Evolutionary conservation across 2,797 vertebrate genomes (phyloP).

Genomic region (Enteromius trimaculatus): DNA sequence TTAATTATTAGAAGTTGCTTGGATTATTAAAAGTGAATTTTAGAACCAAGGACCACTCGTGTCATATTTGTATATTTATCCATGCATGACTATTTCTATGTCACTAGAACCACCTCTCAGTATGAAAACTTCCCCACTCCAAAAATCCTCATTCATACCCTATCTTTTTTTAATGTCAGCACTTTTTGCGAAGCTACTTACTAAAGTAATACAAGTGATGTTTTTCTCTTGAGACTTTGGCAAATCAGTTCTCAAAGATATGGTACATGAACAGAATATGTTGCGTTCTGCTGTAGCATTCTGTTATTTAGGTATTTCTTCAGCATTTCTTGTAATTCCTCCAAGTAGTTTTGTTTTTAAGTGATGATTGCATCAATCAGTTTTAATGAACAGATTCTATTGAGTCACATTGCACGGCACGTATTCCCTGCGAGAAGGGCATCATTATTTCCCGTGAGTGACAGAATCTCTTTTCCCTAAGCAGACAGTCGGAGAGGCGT

Average conservation of each 20-base stretch:
- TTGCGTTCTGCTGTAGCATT: not conserved
- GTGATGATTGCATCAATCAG: slow-evolving; percentile 8
- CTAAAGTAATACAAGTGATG: not conserved
- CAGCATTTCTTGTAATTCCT: not conserved
- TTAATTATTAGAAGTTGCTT: not conserved
- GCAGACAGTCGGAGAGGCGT: slow-evolving; percentile 35
- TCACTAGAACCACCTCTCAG: not conserved
- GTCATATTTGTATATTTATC: slow-evolving; percentile 18
- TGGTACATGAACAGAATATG: not conserved
- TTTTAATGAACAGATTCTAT: slow-evolving; percentile 43
- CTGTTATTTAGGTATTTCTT: not conserved
- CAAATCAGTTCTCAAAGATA: not conserved
- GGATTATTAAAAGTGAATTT: not conserved
- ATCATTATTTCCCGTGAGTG: slow-evolving; percentile 38
- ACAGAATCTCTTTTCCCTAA: slow-evolving; percentile 40
- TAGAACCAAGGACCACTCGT: not conserved
- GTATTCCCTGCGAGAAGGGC: slow-evolving; percentile 19
- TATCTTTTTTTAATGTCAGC: not conserved
- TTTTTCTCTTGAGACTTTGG: not conserved
- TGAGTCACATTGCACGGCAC: slow-evolving; percentile 18
- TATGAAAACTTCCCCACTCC: not conserved
- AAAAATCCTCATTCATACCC: not conserved
- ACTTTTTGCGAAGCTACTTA: not conserved
- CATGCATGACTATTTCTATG: not conserved
- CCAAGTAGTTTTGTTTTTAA: slow-evolving; percentile 18